Evolutionary conservation across 1,140 invertebrate genomes (phyloP).

Genomic region (Lucilia cuprina): DNA sequence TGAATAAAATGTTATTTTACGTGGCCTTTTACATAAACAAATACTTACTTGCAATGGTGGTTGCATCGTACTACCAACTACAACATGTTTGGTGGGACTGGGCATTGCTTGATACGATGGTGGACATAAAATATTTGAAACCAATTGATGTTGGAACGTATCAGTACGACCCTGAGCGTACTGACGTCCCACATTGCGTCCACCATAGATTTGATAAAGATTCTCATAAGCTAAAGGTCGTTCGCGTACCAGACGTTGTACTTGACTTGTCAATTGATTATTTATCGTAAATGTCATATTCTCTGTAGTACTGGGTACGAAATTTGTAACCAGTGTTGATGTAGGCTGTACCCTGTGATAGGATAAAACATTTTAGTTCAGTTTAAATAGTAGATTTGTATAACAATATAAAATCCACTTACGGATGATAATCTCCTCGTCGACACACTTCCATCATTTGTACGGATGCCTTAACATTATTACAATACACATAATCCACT

Average conservation of each 20-base stretch:
- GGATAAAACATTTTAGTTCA: not conserved
- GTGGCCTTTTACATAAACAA: not conserved
- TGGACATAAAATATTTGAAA: slow-evolving; percentile 91
- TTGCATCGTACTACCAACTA: slow-evolving; percentile 78
- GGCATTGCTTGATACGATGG: slow-evolving; percentile 82
- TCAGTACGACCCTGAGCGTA: slow-evolving; percentile 72
- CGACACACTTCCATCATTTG: slow-evolving; percentile 95
- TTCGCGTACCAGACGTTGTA: slow-evolving; percentile 72
- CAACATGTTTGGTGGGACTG: slow-evolving; percentile 86
- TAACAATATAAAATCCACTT: slow-evolving; percentile 51
- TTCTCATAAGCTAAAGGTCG: slow-evolving; percentile 73
- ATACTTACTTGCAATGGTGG: slow-evolving; percentile 64
- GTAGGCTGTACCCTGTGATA: slow-evolving; percentile 67
- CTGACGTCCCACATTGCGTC: slow-evolving; percentile 73
- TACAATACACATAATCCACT: slow-evolving; percentile 95
- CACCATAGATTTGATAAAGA: slow-evolving; percentile 87
- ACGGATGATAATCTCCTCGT: slow-evolving; percentile 70
- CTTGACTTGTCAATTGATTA: slow-evolving; percentile 79
- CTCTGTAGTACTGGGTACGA: slow-evolving; percentile 78
- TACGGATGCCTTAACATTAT: slow-evolving; percentile 93
- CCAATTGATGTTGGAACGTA: slow-evolving; percentile 85
- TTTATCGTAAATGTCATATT: slow-evolving; percentile 90
- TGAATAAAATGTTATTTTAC: not conserved
- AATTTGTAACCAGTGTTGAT: slow-evolving; percentile 72
- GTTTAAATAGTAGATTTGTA: not conserved